Conservation (phyloP, 2,797 vertebrate genomes). For the Sebastes nivosus region DNA sequence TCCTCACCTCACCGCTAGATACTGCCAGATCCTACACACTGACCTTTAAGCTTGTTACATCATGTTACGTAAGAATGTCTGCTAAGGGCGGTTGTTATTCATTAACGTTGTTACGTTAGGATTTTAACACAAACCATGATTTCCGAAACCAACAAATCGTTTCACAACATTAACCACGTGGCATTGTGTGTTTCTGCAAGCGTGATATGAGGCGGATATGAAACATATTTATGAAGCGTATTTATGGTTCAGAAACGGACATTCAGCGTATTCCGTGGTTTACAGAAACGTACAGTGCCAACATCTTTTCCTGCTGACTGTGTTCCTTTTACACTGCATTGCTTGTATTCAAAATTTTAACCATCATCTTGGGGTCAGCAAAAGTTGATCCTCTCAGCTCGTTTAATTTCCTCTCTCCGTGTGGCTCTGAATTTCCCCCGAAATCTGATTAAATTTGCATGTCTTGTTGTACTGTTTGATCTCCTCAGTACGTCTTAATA, state of each 20-base stretch:
- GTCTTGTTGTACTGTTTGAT: conserved; percentile 4
- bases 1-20: no score
- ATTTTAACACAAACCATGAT: not conserved
- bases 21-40: not conserved
- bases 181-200: no score
- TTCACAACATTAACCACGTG: no score
- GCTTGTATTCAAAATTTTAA: not conserved
- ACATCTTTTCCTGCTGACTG: not conserved
- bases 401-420: not conserved
- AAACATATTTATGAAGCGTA: no score
- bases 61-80: not conserved
- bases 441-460: not conserved
- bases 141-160: no score
- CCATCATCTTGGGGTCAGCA: not conserved
- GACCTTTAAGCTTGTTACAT: not conserved
- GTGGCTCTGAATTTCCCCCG: not conserved
- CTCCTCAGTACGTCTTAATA: not conserved
- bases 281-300: not conserved
- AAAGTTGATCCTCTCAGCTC: not conserved
- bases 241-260: not conserved
- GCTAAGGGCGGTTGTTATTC: not conserved
- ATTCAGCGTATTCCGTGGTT: not conserved
- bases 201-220: no score
- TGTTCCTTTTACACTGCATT: not conserved
- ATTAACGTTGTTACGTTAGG: fast-evolving